Conservation (phyloP, 64 coral and sea anemone genomes). For the Catalaphyllia jardinei region DNA sequence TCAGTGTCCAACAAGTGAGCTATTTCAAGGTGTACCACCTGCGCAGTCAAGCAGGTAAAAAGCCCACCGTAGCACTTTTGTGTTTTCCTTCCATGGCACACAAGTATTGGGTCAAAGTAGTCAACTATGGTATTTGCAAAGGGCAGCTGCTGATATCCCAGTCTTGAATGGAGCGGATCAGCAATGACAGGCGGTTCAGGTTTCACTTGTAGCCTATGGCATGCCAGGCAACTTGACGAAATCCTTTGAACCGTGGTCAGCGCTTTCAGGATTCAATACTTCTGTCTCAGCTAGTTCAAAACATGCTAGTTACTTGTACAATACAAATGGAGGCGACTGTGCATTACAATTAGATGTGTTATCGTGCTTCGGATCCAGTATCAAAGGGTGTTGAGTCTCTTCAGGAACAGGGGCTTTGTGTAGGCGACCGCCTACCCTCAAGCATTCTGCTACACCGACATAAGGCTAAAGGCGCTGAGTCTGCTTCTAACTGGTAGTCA, state of each 20-base stretch:
- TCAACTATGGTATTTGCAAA: neutral
- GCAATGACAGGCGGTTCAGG: constrained; percentile 35
- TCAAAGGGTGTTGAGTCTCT: constrained; percentile 8
- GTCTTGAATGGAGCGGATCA: constrained; percentile 7
- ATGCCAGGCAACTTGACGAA: neutral
- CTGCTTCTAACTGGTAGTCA: neutral
- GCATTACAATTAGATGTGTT: constrained; percentile 23
- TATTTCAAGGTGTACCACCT: constrained; percentile 39
- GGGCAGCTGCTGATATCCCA: neutral
- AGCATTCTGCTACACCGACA: neutral
- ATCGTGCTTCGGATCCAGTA: constrained; percentile 34
- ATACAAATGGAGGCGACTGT: neutral
- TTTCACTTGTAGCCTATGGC: neutral
- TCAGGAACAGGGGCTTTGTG: neutral
- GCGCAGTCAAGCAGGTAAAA: constrained; percentile 43
- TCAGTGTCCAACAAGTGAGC: constrained; percentile 53
- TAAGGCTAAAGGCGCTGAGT: neutral
- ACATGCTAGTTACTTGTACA: constrained; percentile 22
- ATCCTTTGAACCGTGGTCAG: neutral
- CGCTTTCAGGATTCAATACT: constrained; percentile 56
- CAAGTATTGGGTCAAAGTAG: neutral
- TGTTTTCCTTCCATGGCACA: constrained; percentile 6
- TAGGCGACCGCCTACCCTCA: constrained; percentile 26
- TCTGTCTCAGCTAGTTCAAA: constrained; percentile 45
- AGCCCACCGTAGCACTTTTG: constrained; percentile 45